Evolutionary conservation across 2,797 vertebrate genomes (phyloP).

Genomic region (Manis pentadactyla): DNA sequence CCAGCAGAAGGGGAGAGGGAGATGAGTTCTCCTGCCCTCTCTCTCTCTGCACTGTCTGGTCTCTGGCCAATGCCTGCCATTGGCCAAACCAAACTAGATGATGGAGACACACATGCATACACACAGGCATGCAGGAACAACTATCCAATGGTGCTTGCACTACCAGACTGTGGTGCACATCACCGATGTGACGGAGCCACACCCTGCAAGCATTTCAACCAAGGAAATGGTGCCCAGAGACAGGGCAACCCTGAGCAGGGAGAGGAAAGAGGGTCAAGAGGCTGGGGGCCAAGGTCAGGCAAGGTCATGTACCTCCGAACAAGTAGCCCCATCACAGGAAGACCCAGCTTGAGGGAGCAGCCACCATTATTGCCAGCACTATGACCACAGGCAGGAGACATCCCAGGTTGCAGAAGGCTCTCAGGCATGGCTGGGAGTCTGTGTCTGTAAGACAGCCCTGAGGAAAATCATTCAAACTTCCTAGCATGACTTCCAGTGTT

Average conservation of each 20-base stretch:
- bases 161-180: background rate
- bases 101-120: background rate
- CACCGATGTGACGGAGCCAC: fast-evolving
- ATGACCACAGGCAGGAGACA: background rate
- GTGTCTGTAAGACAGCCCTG: no score
- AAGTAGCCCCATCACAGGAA: background rate
- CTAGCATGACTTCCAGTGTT: no score
- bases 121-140: background rate
- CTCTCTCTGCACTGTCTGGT: background rate
- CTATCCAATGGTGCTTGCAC: background rate
- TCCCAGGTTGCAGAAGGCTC: background rate
- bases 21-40: background rate
- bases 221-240: background rate
- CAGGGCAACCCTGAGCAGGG: background rate
- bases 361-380: background rate
- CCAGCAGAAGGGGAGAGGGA: background rate
- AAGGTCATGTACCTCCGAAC: background rate
- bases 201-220: background rate
- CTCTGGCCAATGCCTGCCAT: background rate
- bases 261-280: background rate
- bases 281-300: background rate
- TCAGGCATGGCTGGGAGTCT: no score
- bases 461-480: background rate
- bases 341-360: no score
- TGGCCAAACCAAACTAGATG: background rate